Evolutionary conservation across 2,888 invertebrate species (phyloP).

Genomic region (Phengaris arion): DNA sequence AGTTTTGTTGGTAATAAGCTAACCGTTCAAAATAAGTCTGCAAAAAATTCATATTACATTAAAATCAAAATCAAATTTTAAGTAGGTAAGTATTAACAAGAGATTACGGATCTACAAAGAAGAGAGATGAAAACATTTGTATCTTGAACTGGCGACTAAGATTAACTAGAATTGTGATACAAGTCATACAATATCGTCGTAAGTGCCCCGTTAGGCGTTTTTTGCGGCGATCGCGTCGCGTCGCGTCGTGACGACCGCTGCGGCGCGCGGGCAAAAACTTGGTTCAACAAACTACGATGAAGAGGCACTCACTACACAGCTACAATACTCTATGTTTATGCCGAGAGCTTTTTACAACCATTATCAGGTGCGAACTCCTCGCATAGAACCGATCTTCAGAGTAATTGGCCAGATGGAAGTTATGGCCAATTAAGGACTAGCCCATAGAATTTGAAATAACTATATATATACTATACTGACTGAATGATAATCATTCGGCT

Average conservation of each 20-base stretch:
- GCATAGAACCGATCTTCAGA: neutral
- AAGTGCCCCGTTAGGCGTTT: conserved; percentile 5
- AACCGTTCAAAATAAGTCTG: no score
- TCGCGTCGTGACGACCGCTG: neutral
- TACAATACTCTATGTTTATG: conserved; percentile 1
- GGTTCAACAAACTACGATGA: conserved; percentile 60
- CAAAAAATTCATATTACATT: no score
- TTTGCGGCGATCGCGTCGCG: neutral
- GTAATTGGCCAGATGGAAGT: neutral
- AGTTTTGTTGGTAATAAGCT: neutral
- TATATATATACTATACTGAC: no score
- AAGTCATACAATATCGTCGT: neutral
- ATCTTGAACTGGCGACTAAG: neutral
- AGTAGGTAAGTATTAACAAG: no score
- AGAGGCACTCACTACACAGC: neutral
- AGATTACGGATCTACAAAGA: neutral
- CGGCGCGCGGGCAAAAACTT: conserved; percentile 51
- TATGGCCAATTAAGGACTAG: neutral
- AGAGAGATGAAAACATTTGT: neutral
- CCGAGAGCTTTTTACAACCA: neutral
- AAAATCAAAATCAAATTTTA: no score
- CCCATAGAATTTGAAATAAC: neutral
- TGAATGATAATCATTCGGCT: no score
- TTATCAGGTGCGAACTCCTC: neutral
- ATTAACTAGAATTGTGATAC: neutral